Base-by-base conservation (phyloP, 2,113 vertebrate species). In the Cyanoramphus novaezelandiae region DNA sequence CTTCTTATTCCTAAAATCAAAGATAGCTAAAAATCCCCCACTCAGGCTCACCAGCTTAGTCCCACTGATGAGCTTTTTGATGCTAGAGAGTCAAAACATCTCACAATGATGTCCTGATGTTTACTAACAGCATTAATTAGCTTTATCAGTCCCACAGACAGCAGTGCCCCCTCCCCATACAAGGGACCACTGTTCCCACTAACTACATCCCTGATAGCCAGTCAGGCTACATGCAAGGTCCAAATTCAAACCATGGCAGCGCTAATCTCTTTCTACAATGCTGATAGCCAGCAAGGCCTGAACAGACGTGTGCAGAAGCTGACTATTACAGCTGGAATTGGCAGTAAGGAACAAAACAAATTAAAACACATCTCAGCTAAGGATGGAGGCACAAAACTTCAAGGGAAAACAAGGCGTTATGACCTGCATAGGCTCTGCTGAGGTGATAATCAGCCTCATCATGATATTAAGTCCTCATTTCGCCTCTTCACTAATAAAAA, bases 141-240 rank as follows among this genome's bases (percentile, higher is more conserved):
- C 57, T 68, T 23, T 44, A 9, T 20, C 59, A 31, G 27, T 10
- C 72, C 53, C 33, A 13, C 0, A 23, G 75, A 31, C 33, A 75
- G 23, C 0, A 10, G 68, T 1, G 1, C 3, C 21, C 23, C 4
- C 17, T 64, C 18, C 55, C 24, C 3, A 0, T 5, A 29, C 3
- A 8, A 37, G 28, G 47, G 27, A 63, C 33, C 25, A 6, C 67
- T 21, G 43, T 52, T 86, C 47, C 39, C n/a, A 24, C 29, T n/a
- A 2, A 86, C 13, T 2, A 0, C 62, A 37, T 2, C 70, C 28
- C 75, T 39, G 47, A 55, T 24, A 75, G 57, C 24, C 6, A 0
- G 17, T 21, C 5, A 17, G 27, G 65, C 53, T 55, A 44, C 4
- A 0, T 5, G 43, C 35, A 64, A 72, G n/a, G 29, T 44, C 41